Conservation (phyloP, 1,140 invertebrate species). For the Drosophila mauritiana region DNA sequence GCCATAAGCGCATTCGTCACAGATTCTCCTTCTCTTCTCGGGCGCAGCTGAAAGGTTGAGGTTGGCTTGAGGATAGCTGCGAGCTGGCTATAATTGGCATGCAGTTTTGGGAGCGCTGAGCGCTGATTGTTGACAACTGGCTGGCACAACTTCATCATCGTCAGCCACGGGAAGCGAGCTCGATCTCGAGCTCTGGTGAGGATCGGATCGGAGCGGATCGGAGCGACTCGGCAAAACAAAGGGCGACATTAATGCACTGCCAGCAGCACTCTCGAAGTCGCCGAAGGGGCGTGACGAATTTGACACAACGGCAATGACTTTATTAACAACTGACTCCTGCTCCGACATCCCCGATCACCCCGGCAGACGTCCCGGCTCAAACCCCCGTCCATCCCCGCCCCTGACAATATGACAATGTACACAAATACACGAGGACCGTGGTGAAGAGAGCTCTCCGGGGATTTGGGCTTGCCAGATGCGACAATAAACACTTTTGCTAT, state of each 20-base stretch:
- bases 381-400: conserved; percentile 1
- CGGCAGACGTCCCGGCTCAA: not conserved
- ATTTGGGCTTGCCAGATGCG: conserved; percentile 66
- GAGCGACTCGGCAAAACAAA: conserved; percentile 59
- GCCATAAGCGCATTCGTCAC: conserved; percentile 72
- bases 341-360: conserved; percentile 3
- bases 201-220: not conserved
- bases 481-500: conserved; percentile 82
- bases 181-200: conserved; percentile 8
- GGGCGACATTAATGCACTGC: conserved; percentile 79
- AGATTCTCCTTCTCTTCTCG: conserved; percentile 34
- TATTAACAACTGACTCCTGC: conserved; percentile 68
- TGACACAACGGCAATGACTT: conserved; percentile 75
- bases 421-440: conserved; percentile 52
- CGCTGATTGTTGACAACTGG: conserved; percentile 71
- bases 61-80: conserved; percentile 54
- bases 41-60: conserved; percentile 47
- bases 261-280: conserved; percentile 56
- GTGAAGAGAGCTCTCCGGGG: conserved; percentile 57
- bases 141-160: conserved; percentile 78
- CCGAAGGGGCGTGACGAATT: conserved; percentile 83
- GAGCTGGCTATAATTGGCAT: conserved; percentile 68
- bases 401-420: conserved; percentile 49
- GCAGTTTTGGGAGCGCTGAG: conserved; percentile 55
- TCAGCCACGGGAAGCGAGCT: conserved; percentile 12